Percentiles rank a stretch among this genome's conserved stretches.
phyloP scores from a whole-genome alignment of 2,797 vertebrate genomes.

The Falco biarmicus region DNA sequence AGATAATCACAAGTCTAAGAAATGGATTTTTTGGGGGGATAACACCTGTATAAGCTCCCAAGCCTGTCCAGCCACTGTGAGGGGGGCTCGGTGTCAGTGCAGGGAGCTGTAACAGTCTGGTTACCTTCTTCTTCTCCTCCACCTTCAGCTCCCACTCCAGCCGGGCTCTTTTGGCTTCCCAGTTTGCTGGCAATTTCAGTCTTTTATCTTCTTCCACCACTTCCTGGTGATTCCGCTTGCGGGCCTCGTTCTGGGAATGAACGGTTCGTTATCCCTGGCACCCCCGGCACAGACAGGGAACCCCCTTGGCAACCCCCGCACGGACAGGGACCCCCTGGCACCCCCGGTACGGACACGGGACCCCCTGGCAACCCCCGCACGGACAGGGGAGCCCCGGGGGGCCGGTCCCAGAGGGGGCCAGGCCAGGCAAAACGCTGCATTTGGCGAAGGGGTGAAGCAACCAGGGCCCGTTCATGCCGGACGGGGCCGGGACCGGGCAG shows the following conservation, averaged over 20 bases:
- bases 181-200: constrained; percentile 92
- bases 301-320: too few species aligned
- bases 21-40: accelerated
- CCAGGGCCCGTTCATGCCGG: accelerated
- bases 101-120: accelerated
- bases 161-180: constrained; percentile 94
- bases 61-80: accelerated
- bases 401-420: not conserved
- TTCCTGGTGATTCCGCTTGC: constrained; percentile 93
- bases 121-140: constrained; percentile 90
- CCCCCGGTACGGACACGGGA: too few species aligned
- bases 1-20: too few species aligned
- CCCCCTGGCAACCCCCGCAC: too few species aligned
- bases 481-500: accelerated
- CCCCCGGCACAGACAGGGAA: accelerated
- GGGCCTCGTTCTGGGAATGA: constrained; percentile 88
- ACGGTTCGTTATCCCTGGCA: accelerated
- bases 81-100: accelerated
- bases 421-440: accelerated
- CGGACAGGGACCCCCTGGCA: too few species aligned
- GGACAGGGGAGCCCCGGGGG: too few species aligned
- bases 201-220: constrained; percentile 95
- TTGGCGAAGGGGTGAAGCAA: not conserved
- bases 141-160: constrained; percentile 91
- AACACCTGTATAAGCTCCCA: accelerated